A percentile compares a stretch with the other conserved stretches of the same genome.
phyloP scores from a whole-genome alignment of 2,113 vertebrate species.

The Dolichotis patagonum region DNA sequence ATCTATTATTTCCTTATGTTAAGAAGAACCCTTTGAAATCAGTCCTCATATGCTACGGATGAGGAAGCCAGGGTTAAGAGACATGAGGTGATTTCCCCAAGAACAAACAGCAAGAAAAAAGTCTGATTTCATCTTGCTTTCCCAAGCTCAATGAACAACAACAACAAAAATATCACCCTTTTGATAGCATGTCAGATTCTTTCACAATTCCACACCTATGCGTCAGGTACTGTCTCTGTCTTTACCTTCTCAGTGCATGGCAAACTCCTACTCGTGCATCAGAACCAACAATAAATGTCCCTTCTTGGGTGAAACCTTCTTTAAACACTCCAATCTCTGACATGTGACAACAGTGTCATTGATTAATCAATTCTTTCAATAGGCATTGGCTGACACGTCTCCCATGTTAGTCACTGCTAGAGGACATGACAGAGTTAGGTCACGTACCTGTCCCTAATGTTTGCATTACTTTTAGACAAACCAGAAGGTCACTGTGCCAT shows the following conservation, averaged over 20 bases:
- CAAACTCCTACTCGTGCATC: neutral
- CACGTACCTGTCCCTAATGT: neutral
- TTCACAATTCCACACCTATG: neutral
- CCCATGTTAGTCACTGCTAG: neutral
- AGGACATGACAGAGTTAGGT: neutral
- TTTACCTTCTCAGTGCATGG: neutral
- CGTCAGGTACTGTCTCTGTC: neutral
- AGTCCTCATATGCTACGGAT: neutral
- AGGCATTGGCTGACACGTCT: neutral
- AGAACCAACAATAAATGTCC: neutral
- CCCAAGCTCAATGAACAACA: neutral
- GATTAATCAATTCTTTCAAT: neutral
- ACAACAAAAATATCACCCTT: neutral
- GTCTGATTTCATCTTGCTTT: neutral
- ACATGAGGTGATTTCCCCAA: neutral
- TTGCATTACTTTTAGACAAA: neutral
- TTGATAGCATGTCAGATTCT: neutral
- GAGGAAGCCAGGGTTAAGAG: neutral
- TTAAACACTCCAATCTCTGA: neutral
- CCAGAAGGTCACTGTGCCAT: rapidly evolving
- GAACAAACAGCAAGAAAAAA: neutral
- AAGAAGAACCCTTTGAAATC: neutral
- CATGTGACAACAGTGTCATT: neutral
- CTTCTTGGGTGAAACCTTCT: neutral
- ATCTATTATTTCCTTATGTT: neutral